These are phyloP conservation scores for Crepidodera aurea DNA, from an alignment of 2,888 invertebrate genomes.

Conservation along the genomic window DNA sequence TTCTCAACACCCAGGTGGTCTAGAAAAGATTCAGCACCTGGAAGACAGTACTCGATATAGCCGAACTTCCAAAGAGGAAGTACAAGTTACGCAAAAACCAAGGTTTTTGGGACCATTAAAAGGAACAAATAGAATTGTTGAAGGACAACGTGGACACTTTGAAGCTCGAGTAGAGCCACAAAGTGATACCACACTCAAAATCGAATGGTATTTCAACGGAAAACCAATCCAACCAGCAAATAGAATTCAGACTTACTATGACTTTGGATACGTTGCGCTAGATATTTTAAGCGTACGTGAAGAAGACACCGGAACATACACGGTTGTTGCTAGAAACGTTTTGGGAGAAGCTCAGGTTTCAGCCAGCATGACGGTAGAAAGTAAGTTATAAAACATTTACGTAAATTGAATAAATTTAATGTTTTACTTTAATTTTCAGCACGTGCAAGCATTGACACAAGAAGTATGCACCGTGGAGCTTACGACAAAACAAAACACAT, in stretches of 20 bases:
- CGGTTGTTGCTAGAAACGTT: conserved; percentile 90
- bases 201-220: conserved; percentile 98
- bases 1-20: conserved; percentile 90
- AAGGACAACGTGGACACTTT: conserved; percentile 93
- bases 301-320: conserved; percentile 93
- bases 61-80: conserved; percentile 73
- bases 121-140: conserved; percentile 91
- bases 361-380: conserved; percentile 87
- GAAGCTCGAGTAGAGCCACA: conserved; percentile 95
- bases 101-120: conserved; percentile 88
- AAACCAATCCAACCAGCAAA: conserved; percentile 87
- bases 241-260: conserved; percentile 92
- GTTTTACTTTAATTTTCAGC: conserved; percentile 65
- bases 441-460: conserved; percentile 87
- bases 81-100: conserved; percentile 80
- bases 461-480: conserved; percentile 87
- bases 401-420: background rate
- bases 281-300: conserved; percentile 92
- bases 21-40: conserved; percentile 89
- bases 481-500: conserved; percentile 88
- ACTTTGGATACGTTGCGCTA: conserved; percentile 96
- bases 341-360: conserved; percentile 87
- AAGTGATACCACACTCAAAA: conserved; percentile 89
- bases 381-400: conserved; percentile 67
- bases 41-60: conserved; percentile 83